Evolutionary conservation across 2,113 vertebrate genomes (phyloP).

Genomic region (Marmota flaviventris): DNA sequence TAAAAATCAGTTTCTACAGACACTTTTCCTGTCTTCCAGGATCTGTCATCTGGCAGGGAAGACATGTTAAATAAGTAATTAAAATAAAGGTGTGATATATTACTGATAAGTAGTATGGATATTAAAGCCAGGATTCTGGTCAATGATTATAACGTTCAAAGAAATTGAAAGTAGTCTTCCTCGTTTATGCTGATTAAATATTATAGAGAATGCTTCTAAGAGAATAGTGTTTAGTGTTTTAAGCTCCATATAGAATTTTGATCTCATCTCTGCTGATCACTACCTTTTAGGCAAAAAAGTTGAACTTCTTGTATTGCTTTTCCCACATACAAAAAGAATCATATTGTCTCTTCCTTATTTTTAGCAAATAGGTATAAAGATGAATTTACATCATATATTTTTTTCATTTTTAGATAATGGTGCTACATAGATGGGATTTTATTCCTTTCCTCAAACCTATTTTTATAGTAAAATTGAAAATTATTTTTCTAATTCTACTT

Average conservation of each 20-base stretch:
- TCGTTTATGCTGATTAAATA: background rate
- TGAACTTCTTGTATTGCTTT: background rate
- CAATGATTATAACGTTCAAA: background rate
- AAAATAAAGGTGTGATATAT: too few species aligned
- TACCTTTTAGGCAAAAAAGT: background rate
- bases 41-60: too few species aligned
- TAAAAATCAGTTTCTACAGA: too few species aligned
- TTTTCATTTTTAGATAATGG: conserved; percentile 29
- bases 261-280: background rate
- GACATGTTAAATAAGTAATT: too few species aligned
- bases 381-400: background rate
- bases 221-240: background rate
- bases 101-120: background rate
- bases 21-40: too few species aligned
- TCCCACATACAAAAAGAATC: background rate
- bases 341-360: background rate
- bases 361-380: background rate
- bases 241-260: background rate
- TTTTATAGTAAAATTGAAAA: conserved; percentile 50
- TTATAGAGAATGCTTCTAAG: background rate
- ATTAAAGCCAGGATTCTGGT: background rate
- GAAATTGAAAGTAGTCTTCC: background rate
- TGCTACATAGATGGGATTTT: conserved; percentile 11
- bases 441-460: conserved; percentile 12
- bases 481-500: conserved; percentile 18